phyloP scores from a whole-genome alignment of 2,888 invertebrate genomes.

The Thelaira solivaga region DNA sequence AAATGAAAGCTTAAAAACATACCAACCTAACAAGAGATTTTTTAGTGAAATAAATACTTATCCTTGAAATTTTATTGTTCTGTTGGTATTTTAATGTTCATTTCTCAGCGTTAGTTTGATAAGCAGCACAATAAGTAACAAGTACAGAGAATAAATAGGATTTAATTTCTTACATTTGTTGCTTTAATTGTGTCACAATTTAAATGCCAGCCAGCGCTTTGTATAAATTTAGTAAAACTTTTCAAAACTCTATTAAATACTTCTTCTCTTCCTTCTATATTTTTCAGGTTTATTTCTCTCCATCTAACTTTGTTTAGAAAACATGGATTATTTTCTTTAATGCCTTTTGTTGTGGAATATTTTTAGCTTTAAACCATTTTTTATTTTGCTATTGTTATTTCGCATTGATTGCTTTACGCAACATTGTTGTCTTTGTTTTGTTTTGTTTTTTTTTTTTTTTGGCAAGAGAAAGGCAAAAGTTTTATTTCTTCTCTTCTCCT shows the following conservation, averaged over 20 bases:
- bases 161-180: slow-evolving; percentile 10
- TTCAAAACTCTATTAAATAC: slow-evolving; percentile 45
- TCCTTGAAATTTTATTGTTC: slow-evolving; percentile 17
- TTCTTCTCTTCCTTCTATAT: not conserved
- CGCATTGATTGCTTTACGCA: slow-evolving; percentile 30
- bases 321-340: slow-evolving; percentile 16
- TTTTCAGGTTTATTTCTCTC: too few relatives aligned
- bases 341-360: not conserved
- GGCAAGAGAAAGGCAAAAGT: too few relatives aligned
- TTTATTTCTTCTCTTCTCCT: too few relatives aligned
- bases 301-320: not conserved
- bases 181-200: slow-evolving; percentile 44
- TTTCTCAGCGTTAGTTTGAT: slow-evolving; percentile 9
- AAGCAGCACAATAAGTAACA: not conserved
- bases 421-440: slow-evolving; percentile 24
- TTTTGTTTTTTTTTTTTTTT: too few relatives aligned
- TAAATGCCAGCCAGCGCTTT: slow-evolving; percentile 34
- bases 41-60: not conserved
- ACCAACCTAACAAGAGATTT: not conserved
- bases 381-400: slow-evolving; percentile 15
- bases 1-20: too few relatives aligned
- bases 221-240: slow-evolving; percentile 31
- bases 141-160: not conserved
- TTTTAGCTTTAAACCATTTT: slow-evolving; percentile 2
- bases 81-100: slow-evolving; percentile 14